Conservation (phyloP, 2,888 invertebrate genomes). For the Athalia circularis region DNA sequence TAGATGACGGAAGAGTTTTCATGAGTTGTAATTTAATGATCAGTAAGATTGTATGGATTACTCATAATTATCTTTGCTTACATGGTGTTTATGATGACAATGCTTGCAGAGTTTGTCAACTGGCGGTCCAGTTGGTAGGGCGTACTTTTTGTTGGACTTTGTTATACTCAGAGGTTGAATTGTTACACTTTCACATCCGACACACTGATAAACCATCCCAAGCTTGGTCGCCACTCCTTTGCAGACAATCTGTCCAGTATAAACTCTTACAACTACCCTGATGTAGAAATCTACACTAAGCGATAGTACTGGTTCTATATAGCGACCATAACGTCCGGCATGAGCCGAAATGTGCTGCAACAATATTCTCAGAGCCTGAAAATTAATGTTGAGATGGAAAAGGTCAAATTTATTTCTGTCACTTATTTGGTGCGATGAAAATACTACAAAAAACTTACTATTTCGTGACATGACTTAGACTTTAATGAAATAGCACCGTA, state of each 20-base stretch:
- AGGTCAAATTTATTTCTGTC: not conserved
- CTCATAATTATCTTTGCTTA: slow-evolving; percentile 63
- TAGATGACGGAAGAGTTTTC: slow-evolving; percentile 67
- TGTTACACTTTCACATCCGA: slow-evolving; percentile 89
- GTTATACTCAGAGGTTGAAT: slow-evolving; percentile 85
- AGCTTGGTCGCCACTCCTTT: slow-evolving; percentile 92
- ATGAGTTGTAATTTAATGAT: not conserved
- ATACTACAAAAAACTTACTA: slow-evolving; percentile 78
- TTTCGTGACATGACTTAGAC: slow-evolving; percentile 94
- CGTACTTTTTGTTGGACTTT: slow-evolving; percentile 78
- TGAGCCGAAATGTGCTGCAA: slow-evolving; percentile 92
- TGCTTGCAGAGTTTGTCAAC: slow-evolving; percentile 83
- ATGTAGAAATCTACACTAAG: slow-evolving; percentile 98
- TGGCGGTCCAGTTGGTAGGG: slow-evolving; percentile 82
- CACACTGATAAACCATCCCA: slow-evolving; percentile 92
- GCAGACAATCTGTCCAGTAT: slow-evolving; percentile 87
- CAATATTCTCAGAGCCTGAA: slow-evolving; percentile 92
- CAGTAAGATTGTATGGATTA: slow-evolving; percentile 41
- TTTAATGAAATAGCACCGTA: slow-evolving; percentile 94
- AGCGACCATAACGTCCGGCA: slow-evolving; percentile 94
- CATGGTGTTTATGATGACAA: slow-evolving; percentile 85
- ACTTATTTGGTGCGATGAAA: not conserved
- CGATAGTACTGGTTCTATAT: slow-evolving; percentile 92
- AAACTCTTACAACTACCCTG: slow-evolving; percentile 92
- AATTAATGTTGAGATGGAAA: slow-evolving; percentile 47